Evolutionary conservation across 2,113 vertebrate genomes (phyloP).

Genomic region (Gulo gulo): DNA sequence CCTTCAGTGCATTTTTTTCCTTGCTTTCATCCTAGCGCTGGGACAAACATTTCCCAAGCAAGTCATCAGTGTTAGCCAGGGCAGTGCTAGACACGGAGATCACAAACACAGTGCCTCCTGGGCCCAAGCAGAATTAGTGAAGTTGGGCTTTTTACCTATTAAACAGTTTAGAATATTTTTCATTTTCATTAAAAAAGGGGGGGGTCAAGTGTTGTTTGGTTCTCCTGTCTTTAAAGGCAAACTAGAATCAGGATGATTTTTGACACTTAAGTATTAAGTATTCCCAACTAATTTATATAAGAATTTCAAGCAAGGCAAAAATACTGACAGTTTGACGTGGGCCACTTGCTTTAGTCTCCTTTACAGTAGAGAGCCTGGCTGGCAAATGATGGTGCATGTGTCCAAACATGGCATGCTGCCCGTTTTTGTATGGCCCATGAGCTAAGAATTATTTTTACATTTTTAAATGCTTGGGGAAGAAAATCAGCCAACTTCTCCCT

Average conservation of each 20-base stretch:
- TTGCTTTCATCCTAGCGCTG: neutral
- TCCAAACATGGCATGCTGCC: neutral
- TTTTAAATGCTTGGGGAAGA: neutral
- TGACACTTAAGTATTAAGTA: neutral
- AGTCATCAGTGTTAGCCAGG: neutral
- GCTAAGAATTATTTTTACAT: neutral
- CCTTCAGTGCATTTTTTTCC: neutral
- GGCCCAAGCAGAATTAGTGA: neutral
- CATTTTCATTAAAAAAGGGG: neutral
- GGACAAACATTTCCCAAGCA: neutral
- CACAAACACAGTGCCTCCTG: neutral
- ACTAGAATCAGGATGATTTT: neutral
- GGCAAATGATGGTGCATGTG: neutral
- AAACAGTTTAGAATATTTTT: neutral
- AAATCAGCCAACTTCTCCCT: neutral
- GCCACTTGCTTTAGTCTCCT: neutral
- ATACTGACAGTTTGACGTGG: neutral
- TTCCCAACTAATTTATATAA: neutral
- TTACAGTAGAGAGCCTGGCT: neutral
- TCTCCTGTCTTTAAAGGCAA: neutral
- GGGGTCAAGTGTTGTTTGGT: neutral
- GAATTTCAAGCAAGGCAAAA: conserved; percentile 4
- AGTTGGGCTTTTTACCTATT: neutral
- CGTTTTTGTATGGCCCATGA: neutral
- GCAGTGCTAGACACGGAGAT: neutral